Percentiles rank a stretch among this genome's conserved stretches.
Conservation (phyloP, 2,797 vertebrate species). For the Tenualosa ilisha region DNA sequence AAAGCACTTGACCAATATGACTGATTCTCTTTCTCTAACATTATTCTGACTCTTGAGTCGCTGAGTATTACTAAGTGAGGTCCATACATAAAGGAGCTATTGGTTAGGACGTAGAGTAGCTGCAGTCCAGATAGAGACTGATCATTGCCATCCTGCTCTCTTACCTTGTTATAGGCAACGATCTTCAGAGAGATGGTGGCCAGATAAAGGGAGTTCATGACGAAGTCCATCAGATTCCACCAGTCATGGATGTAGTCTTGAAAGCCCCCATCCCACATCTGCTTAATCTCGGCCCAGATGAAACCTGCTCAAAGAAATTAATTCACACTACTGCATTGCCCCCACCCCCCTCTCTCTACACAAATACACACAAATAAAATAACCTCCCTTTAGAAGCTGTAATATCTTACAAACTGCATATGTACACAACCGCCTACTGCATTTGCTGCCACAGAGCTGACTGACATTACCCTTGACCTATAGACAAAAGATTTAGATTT, state of each 20-base stretch:
- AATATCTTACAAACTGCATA: neutral
- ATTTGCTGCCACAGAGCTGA: no score
- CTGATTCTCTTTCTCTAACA: neutral
- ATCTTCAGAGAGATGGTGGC: conserved; percentile 98
- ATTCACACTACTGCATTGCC: conserved; percentile 57
- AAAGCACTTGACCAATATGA: no score
- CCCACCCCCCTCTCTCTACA: neutral
- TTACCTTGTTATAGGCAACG: conserved; percentile 92
- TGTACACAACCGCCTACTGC: neutral
- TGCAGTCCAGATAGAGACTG: neutral
- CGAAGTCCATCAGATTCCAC: conserved; percentile 99
- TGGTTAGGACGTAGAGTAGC: neutral
- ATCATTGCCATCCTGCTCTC: neutral
- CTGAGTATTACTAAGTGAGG: neutral
- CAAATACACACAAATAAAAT: neutral
- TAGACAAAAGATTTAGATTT: neutral
- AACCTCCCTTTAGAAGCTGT: neutral
- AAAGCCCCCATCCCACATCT: conserved; percentile 99
- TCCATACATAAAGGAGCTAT: neutral
- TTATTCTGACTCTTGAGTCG: neutral
- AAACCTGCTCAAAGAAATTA: conserved; percentile 79
- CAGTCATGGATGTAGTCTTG: conserved; percentile 98
- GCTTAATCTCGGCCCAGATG: conserved; percentile 99
- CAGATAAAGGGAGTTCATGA: conserved; percentile 98
- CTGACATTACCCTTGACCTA: neutral